Percentiles rank a stretch among this genome's conserved stretches.
Conservation (phyloP, 2,888 invertebrate genomes). For the Sericinus montela region DNA sequence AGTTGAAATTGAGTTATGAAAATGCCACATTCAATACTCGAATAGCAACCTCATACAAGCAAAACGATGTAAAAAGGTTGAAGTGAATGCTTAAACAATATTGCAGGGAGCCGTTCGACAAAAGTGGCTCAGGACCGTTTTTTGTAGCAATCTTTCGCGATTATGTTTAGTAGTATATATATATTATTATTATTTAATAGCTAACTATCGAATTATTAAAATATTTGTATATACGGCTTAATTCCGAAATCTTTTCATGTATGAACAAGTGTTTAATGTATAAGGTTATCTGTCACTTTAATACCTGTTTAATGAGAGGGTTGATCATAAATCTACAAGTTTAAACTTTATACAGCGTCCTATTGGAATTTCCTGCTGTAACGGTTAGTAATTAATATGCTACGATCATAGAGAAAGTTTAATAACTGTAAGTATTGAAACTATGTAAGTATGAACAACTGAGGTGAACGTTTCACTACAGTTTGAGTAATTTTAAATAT, state of each 20-base stretch:
- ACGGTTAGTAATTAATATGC: slow-evolving; percentile 72
- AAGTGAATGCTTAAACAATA: too few relatives aligned
- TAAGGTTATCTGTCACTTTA: slow-evolving; percentile 69
- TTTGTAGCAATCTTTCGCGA: too few relatives aligned
- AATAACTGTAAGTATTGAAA: slow-evolving; percentile 67
- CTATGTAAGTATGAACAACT: slow-evolving; percentile 65
- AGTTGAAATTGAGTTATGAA: too few relatives aligned
- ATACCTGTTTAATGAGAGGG: slow-evolving; percentile 78
- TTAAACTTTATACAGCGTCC: slow-evolving; percentile 68
- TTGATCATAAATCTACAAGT: slow-evolving; percentile 76
- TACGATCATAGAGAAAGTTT: slow-evolving; percentile 69
- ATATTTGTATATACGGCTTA: slow-evolving; percentile 39
- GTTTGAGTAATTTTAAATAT: slow-evolving; percentile 60
- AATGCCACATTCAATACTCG: too few relatives aligned
- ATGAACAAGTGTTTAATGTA: slow-evolving; percentile 67
- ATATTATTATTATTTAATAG: too few relatives aligned
- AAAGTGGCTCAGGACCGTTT: too few relatives aligned
- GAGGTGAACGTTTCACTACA: slow-evolving; percentile 63
- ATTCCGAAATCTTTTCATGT: slow-evolving; percentile 60
- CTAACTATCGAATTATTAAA: too few relatives aligned
- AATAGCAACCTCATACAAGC: too few relatives aligned
- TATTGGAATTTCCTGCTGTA: slow-evolving; percentile 59
- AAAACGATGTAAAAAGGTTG: too few relatives aligned
- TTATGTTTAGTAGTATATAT: too few relatives aligned
- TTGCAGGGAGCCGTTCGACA: too few relatives aligned